Evolutionary conservation across 2,888 invertebrate genomes (phyloP).

Genomic region (Eulithis prunata): DNA sequence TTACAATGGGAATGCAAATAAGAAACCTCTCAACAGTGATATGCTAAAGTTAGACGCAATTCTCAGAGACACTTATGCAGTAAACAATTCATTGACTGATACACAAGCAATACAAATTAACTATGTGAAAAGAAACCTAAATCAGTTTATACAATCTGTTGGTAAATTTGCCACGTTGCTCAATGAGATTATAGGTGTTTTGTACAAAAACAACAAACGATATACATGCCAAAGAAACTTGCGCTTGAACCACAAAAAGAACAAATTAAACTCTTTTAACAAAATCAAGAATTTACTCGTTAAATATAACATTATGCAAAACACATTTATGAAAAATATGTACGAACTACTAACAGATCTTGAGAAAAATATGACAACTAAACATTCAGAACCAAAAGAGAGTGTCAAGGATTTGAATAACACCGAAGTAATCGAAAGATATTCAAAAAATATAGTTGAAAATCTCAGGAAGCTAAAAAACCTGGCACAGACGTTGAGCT

Average conservation of each 20-base stretch:
- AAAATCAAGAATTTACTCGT: conserved; percentile 56
- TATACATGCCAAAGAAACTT: conserved; percentile 20
- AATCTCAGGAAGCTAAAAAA: conserved; percentile 65
- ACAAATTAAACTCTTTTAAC: conserved; percentile 40
- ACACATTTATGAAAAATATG: conserved; percentile 63
- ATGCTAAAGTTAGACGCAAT: conserved; percentile 58
- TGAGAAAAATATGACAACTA: conserved; percentile 40
- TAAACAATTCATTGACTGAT: conserved; percentile 44
- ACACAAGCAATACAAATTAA: conserved; percentile 57
- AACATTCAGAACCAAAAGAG: conserved; percentile 32
- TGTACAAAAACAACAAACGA: conserved; percentile 45
- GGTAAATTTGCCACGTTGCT: conserved; percentile 62
- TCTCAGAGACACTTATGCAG: conserved; percentile 49
- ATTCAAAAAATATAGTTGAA: conserved; percentile 62
- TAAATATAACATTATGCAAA: conserved; percentile 65
- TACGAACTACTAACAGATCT: conserved; percentile 54
- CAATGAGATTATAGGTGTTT: conserved; percentile 58
- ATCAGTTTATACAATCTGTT: conserved; percentile 61
- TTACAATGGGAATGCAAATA: conserved; percentile 27
- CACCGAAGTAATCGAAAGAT: conserved; percentile 50
- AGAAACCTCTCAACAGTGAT: conserved; percentile 42
- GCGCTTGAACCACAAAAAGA: conserved; percentile 18
- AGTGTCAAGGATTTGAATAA: conserved; percentile 32
- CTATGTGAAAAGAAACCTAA: conserved; percentile 62
- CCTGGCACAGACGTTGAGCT: conserved; percentile 55